These are phyloP conservation scores for Panthera tigris DNA, from an alignment of 2,113 vertebrate genomes.

Conservation along the genomic window DNA sequence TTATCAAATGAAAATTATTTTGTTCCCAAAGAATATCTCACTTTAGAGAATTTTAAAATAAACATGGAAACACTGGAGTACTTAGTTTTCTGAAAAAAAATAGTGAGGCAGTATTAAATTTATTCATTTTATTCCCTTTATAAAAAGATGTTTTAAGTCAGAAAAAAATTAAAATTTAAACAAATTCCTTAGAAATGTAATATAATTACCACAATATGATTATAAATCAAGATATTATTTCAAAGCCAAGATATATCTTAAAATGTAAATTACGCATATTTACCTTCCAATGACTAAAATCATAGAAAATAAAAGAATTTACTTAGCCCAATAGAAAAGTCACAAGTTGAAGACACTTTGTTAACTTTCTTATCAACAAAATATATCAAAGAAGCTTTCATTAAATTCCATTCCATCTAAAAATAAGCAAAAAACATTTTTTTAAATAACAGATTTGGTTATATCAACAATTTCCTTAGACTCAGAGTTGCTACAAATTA, in stretches of 20 bases:
- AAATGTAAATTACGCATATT: not conserved
- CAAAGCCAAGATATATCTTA: not conserved
- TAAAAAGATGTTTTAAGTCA: not conserved
- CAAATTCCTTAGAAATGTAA: not conserved
- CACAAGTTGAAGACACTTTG: not conserved
- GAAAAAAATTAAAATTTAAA: not conserved
- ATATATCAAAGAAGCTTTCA: not conserved
- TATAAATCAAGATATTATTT: conserved; percentile 18
- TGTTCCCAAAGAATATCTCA: not conserved
- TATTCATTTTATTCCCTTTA: not conserved
- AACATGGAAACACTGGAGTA: not conserved
- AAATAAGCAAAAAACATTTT: not conserved
- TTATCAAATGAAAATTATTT: not conserved
- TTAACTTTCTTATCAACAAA: not conserved
- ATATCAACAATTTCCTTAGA: not conserved
- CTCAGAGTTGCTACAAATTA: not conserved
- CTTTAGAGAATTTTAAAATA: not conserved
- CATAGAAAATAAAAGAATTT: not conserved
- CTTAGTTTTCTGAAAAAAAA: not conserved
- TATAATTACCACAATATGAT: not conserved
- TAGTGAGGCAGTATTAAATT: not conserved
- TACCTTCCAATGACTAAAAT: not conserved
- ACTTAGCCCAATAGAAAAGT: not conserved
- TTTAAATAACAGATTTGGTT: not conserved
- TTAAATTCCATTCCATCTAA: not conserved